phyloP scores from a whole-genome alignment of 2,797 vertebrate species.

The Morelia viridis region DNA sequence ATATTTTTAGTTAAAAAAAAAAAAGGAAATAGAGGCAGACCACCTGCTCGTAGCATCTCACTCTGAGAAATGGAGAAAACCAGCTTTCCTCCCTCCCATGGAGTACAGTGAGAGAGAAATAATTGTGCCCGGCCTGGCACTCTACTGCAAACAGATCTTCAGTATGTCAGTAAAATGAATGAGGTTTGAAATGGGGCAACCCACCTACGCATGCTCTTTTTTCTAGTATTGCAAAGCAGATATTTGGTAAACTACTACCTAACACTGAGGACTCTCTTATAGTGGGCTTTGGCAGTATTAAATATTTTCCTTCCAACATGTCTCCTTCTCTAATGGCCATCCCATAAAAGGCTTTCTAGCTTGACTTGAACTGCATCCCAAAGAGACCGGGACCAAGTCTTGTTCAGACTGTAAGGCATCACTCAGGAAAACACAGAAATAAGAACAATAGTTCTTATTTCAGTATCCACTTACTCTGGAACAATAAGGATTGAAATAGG shows the following conservation, averaged over 20 bases:
- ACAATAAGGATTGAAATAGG: background rate
- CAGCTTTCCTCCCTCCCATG: background rate
- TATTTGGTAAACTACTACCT: background rate
- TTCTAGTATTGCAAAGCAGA: background rate
- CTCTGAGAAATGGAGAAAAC: background rate
- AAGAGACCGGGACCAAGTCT: background rate
- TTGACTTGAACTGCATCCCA: background rate
- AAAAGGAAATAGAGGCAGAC: background rate
- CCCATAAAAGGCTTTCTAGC: background rate
- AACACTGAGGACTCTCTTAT: background rate
- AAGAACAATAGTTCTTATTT: background rate
- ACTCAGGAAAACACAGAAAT: background rate
- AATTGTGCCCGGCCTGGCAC: background rate
- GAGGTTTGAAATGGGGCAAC: background rate
- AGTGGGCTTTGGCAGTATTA: background rate
- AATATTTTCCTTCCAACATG: background rate
- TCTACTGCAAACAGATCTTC: background rate
- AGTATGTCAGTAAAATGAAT: background rate
- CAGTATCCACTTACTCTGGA: background rate
- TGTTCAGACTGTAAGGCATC: background rate
- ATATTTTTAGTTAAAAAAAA: background rate
- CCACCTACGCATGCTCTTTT: background rate
- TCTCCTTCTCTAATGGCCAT: background rate
- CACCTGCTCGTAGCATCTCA: too few species aligned
- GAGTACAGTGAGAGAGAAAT: background rate